Evolutionary conservation across 2,888 invertebrate species (phyloP), one percentile per base, ranked within the genome.

Genomic region (Pseudococcus jackbeardsleyi): DNA sequence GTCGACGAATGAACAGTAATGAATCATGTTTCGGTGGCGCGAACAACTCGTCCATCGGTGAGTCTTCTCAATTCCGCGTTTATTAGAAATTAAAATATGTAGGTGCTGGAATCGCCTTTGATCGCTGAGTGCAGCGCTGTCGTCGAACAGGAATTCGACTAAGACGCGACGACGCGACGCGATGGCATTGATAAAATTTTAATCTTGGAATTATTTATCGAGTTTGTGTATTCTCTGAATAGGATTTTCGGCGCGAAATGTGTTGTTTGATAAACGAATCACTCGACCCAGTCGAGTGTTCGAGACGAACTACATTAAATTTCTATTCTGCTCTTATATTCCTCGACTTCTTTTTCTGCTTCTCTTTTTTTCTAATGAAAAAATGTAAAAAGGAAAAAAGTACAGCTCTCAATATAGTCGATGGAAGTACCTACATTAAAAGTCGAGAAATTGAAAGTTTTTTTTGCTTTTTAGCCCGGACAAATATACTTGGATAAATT

Each of bases 161-260:
- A 22, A 19, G 64, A 22, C n/a, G n/a, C n/a, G n/a, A n/a, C n/a
- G n/a, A n/a, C n/a, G n/a, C n/a, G n/a, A n/a, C n/a, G n/a, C 72
- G 72, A 72, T 39, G 72, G 17, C 72, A 15, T 33, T 39, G 72
- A 72, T 72, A 33, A 72, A 72, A 72, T 72, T 72, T 72, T 72
- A 72, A 72, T 72, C 72, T 72, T 8, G 33, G 72, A 33, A 72
- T 72, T 72, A 72, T 72, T 33, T 72, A 72, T 72, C 72, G 33
- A 15, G 72, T 72, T 72, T 72, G 72, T 15, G 72, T 33, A 33
- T 72, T 72, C 39, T 72, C 39, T 72, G 72, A 33, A 72, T 72
- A 72, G 33, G 72, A 72, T 33, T 72, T 72, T 72, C 15, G 72
- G 72, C 33, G 72, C 33, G 39, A 72, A 33, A 72, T 72, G 72